A percentile compares a stretch with the other conserved stretches of the same genome.
These are phyloP conservation scores for Macrosteles quadrilineatus DNA, from an alignment of 1,140 invertebrate genomes.

Conservation along the genomic window DNA sequence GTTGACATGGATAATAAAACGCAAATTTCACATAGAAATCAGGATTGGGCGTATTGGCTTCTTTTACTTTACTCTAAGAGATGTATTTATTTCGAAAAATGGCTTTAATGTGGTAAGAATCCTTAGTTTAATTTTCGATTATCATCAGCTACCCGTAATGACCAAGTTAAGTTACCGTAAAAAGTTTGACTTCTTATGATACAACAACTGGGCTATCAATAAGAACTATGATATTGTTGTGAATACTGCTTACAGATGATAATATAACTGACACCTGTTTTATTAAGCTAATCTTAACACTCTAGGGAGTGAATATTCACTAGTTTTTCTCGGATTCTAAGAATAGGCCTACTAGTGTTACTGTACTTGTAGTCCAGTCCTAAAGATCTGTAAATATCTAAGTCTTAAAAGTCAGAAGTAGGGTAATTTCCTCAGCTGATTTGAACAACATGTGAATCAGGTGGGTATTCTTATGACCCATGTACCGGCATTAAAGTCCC, in stretches of 20 bases:
- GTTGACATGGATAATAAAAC: slow-evolving; percentile 67
- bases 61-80: slow-evolving; percentile 65
- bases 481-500: too few species aligned
- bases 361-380: too few species aligned
- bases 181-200: background rate
- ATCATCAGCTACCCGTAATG: slow-evolving; percentile 39
- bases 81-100: slow-evolving; percentile 66
- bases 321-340: too few species aligned
- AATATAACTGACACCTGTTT: too few species aligned
- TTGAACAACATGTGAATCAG: too few species aligned
- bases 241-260: background rate
- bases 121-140: slow-evolving; percentile 24
- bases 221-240: background rate
- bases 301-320: too few species aligned
- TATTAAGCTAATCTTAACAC: too few species aligned
- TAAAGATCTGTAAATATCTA: too few species aligned
- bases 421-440: too few species aligned
- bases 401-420: too few species aligned
- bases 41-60: slow-evolving; percentile 67
- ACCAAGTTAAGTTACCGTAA: background rate
- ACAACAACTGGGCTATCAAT: background rate
- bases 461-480: too few species aligned
- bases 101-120: slow-evolving; percentile 67
- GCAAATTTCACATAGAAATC: slow-evolving; percentile 64
- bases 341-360: too few species aligned